These are phyloP conservation scores for Montipora capitata DNA, from an alignment of 92 coral and sea anemone species.

Conservation along the genomic window DNA sequence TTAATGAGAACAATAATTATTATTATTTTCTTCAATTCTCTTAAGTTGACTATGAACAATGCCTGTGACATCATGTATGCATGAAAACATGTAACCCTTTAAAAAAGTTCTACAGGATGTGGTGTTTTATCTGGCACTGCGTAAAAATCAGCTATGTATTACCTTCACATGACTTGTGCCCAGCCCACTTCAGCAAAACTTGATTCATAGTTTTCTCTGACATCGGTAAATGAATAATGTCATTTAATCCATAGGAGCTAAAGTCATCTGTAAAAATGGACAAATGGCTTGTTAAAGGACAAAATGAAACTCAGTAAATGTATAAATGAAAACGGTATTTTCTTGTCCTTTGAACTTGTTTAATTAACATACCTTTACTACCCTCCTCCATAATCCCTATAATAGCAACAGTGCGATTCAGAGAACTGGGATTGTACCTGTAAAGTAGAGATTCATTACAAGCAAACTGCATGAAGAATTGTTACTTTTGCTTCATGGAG, in stretches of 20 bases:
- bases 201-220: constrained; percentile 73
- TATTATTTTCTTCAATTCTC: neutral
- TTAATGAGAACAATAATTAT: neutral
- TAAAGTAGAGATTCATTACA: neutral
- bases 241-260: constrained; percentile 78
- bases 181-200: constrained; percentile 84
- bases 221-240: constrained; percentile 74
- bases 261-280: constrained; percentile 48
- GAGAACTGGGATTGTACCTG: constrained; percentile 78
- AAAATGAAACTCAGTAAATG: too few species aligned
- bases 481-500: neutral
- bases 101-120: too few species aligned
- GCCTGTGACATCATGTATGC: too few species aligned
- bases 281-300: neutral
- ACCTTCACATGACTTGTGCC: constrained; percentile 78
- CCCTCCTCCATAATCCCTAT: constrained; percentile 75
- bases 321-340: neutral
- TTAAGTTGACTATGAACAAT: too few species aligned
- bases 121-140: too few species aligned
- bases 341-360: too few species aligned
- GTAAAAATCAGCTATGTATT: neutral
- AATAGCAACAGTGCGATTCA: constrained; percentile 74
- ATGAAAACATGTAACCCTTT: too few species aligned
- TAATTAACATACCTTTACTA: constrained; percentile 19
- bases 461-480: neutral